Evolutionary conservation across 2,888 invertebrate species (phyloP).

Genomic region (Zhuqinia jingwanae): DNA sequence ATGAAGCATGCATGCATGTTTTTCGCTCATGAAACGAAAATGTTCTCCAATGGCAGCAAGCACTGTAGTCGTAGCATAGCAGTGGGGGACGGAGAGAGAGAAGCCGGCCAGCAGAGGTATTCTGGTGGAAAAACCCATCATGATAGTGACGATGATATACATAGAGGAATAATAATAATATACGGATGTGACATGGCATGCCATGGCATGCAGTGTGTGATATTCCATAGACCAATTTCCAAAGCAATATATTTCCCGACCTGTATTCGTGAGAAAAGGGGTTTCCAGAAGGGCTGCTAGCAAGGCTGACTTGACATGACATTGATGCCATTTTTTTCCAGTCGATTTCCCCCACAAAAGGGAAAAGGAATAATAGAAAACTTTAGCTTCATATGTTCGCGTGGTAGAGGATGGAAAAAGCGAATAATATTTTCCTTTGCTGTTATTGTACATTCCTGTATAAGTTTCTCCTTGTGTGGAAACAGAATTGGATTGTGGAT

Average conservation of each 20-base stretch:
- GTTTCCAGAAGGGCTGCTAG: conserved; percentile 9
- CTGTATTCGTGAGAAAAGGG: not conserved
- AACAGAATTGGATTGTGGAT: conserved; percentile 41
- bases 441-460: conserved; percentile 2
- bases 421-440: not conserved
- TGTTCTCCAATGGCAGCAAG: conserved; percentile 7
- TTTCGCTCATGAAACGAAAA: conserved; percentile 33
- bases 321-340: conserved; percentile 49
- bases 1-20: conserved; percentile 44
- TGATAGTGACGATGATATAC: conserved; percentile 17
- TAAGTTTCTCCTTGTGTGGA: conserved; percentile 11
- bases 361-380: conserved; percentile 11
- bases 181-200: conserved; percentile 1
- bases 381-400: too few species aligned
- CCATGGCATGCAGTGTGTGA: conserved; percentile 16
- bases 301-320: conserved; percentile 54
- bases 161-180: conserved; percentile 16
- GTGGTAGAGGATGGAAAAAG: not conserved
- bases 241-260: conserved; percentile 27
- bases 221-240: not conserved
- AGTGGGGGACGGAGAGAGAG: not conserved
- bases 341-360: conserved; percentile 43
- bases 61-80: not conserved
- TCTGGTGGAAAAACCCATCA: conserved; percentile 47
- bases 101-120: conserved; percentile 42